Evolutionary conservation across 2,113 vertebrate genomes (phyloP).

Genomic region (Aspidoscelis tigris): DNA sequence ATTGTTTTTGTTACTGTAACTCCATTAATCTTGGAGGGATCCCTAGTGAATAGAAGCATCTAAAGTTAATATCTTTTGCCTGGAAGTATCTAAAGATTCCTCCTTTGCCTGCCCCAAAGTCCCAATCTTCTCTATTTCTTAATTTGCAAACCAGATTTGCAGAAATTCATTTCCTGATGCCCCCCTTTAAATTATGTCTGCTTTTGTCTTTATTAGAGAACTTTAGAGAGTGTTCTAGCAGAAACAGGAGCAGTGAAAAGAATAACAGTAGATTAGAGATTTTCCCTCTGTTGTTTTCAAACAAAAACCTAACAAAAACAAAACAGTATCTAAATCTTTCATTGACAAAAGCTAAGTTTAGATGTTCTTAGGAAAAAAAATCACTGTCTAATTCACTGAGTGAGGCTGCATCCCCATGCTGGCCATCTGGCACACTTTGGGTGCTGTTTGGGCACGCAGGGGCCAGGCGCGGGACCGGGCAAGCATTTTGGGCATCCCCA

Average conservation of each 20-base stretch:
- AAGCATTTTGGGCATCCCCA: too few species aligned
- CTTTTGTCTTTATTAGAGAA: background rate
- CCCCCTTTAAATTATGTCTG: background rate
- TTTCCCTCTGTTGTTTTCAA: constrained; percentile 49
- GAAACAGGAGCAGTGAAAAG: background rate
- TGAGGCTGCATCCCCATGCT: background rate
- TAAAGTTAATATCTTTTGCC: constrained; percentile 23
- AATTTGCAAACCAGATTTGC: constrained; percentile 58
- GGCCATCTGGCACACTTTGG: too few species aligned
- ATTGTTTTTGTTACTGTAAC: constrained; percentile 44
- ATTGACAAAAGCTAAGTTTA: constrained; percentile 11
- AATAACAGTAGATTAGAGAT: background rate
- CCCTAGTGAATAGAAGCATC: constrained; percentile 35
- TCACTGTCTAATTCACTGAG: background rate
- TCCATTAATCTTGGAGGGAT: constrained; percentile 56
- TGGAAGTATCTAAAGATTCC: too few species aligned
- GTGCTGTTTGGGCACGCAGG: too few species aligned
- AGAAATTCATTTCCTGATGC: background rate
- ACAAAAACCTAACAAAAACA: background rate
- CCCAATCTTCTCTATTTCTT: constrained; percentile 34
- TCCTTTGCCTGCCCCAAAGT: constrained; percentile 37
- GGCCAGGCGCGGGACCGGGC: too few species aligned
- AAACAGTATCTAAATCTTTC: background rate
- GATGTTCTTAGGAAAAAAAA: background rate
- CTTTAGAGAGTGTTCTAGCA: constrained; percentile 19